Base-by-base conservation (phyloP, 2,797 vertebrate genomes). In the Liasis olivaceus region DNA sequence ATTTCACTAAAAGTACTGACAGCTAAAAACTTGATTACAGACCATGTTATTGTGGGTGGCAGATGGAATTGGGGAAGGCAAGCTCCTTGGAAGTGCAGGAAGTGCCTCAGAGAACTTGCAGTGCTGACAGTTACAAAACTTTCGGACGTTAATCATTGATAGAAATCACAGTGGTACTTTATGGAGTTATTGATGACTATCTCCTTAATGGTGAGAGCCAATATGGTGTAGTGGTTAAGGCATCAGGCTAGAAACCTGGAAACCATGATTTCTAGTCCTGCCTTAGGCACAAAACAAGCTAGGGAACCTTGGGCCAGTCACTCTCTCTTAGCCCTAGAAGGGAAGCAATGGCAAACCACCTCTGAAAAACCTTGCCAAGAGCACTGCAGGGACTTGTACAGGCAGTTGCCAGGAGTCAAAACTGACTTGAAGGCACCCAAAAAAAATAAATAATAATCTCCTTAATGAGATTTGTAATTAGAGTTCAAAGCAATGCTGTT, bases 401-500 rank as follows among this genome's bases (percentile, higher is more conserved):
- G 13, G 66, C n/a, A 69, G n/a, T 69, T 17, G 22, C 72, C 17
- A 77, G 8, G 8, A 77, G 3, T 17, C 42, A 42, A 77, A 77
- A 77, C 20, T 77, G 69, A 42, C 6, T 11, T 31, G 42, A 77
- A 77, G 72, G 69, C 28, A 77, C 15, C 9, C 7, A 42, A 6
- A 20, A 6, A 77, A 42, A 77, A 51, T n/a, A n/a, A n/a, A n/a
- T n/a, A n/a, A n/a, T n/a, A n/a, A n/a, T 51, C 47, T 87, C 69
- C 51, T 47, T 94, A 88, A 93, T 92, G 90, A 94, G 93, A 95
- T 95, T 95, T 95, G 63, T 92, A 95, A 92, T 91, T 91, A 91
- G 89, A 93, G 93, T 94, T 92, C 87, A 47, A 93, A 94, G 72
- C 89, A 58, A n/a, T 94, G 51, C 22, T 85, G 69, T 28, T 69